phyloP scores from a whole-genome alignment of 2,888 invertebrate genomes.

The Aromia moschata region DNA sequence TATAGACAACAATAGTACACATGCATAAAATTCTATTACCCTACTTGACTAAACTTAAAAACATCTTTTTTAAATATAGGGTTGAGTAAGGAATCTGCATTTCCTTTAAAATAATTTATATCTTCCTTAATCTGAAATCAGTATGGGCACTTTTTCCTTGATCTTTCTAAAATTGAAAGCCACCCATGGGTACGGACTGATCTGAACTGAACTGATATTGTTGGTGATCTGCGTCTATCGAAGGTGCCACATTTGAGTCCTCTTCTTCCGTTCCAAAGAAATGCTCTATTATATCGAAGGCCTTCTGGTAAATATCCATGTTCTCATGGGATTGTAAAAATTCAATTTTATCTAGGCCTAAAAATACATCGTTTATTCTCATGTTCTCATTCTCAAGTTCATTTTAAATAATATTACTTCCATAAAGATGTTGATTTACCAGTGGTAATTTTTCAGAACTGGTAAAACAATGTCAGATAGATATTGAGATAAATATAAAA shows the following conservation, averaged over 20 bases:
- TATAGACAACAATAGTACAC: constrained; percentile 33
- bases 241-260: constrained; percentile 81
- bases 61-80: constrained; percentile 24
- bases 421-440: no score
- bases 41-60: constrained; percentile 29
- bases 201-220: constrained; percentile 79
- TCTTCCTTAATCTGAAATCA: constrained; percentile 21
- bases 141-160: constrained; percentile 36
- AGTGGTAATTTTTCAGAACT: no score
- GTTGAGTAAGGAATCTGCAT: constrained; percentile 19
- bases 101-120: constrained; percentile 33
- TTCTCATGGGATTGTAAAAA: constrained; percentile 97
- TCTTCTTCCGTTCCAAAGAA: constrained; percentile 94
- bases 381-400: not conserved
- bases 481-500: no score
- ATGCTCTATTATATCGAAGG: constrained; percentile 95
- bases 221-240: constrained; percentile 74
- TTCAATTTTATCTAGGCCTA: constrained; percentile 97
- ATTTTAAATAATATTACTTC: no score
- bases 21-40: constrained; percentile 44
- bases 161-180: constrained; percentile 77
- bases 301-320: constrained; percentile 95
- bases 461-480: no score
- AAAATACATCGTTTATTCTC: no score
- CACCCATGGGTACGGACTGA: constrained; percentile 79